phyloP scores from a whole-genome alignment of 2,888 invertebrate genomes.

The Agonopterix alstromeriana region DNA sequence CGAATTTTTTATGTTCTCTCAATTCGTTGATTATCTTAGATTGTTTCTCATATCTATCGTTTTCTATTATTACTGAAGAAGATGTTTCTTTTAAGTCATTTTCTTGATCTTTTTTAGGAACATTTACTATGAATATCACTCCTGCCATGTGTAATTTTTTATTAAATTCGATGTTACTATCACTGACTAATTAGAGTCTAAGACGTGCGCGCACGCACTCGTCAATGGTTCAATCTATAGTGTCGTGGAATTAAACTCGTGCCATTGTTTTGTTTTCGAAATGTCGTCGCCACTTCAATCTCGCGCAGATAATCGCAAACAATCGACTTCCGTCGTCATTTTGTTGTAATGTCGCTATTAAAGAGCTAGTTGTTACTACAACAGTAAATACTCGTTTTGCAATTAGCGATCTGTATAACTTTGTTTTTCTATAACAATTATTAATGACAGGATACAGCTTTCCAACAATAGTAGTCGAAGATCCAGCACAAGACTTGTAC shows the following conservation, averaged over 20 bases:
- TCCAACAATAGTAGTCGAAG: no score
- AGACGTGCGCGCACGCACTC: neutral
- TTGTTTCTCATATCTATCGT: slow-evolving; percentile 26
- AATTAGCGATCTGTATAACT: no score
- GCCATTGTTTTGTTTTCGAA: slow-evolving; percentile 10
- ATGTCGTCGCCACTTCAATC: slow-evolving; percentile 6
- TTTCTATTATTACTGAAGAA: slow-evolving; percentile 22
- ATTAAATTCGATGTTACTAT: neutral
- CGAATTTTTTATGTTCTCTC: slow-evolving; percentile 25
- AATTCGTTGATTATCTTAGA: slow-evolving; percentile 29
- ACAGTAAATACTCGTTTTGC: no score
- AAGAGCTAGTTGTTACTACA: neutral
- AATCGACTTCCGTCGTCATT: slow-evolving; percentile 28
- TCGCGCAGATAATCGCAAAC: slow-evolving; percentile 9
- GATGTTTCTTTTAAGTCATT: slow-evolving; percentile 25
- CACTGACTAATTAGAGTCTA: neutral
- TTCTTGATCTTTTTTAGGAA: slow-evolving; percentile 74
- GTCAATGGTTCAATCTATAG: neutral
- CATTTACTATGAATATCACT: slow-evolving; percentile 75
- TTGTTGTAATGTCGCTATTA: slow-evolving; percentile 1
- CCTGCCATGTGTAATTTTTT: slow-evolving; percentile 58
- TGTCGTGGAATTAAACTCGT: neutral
- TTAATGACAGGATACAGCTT: no score
- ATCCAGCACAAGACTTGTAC: no score
- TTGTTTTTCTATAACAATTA: no score